A percentile compares a stretch with the other conserved stretches of the same genome.
These are phyloP conservation scores for Gambusia yucatana DNA, from an alignment of 2,797 vertebrate genomes.

Conservation along the genomic window DNA sequence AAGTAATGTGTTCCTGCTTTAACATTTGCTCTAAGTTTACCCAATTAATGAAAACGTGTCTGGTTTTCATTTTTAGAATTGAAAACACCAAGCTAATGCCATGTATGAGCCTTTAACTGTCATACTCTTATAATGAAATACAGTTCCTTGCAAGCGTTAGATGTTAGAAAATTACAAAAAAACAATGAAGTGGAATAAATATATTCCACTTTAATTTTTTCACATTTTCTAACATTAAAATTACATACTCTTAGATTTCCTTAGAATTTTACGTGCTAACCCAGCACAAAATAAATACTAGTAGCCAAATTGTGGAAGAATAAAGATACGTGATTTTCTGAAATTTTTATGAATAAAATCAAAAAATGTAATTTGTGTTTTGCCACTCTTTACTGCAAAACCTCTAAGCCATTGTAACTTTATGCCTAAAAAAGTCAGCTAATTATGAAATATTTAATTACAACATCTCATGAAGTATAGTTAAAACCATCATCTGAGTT, in stretches of 20 bases:
- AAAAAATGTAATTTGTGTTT: neutral
- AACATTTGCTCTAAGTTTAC: constrained; percentile 17
- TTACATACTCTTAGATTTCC: neutral
- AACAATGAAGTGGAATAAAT: neutral
- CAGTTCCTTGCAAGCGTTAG: neutral
- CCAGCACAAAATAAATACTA: neutral
- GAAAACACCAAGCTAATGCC: constrained; percentile 10
- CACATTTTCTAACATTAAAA: neutral
- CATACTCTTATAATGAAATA: neutral
- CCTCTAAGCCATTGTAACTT: neutral
- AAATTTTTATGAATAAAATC: neutral
- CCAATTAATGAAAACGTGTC: constrained; percentile 22
- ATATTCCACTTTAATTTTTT: neutral
- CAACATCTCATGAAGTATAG: neutral
- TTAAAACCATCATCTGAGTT: neutral
- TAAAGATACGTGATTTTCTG: neutral
- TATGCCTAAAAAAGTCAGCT: neutral
- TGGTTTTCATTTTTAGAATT: constrained; percentile 11
- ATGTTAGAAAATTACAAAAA: too few relatives aligned
- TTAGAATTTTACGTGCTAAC: neutral
- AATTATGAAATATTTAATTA: neutral
- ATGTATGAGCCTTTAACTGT: neutral
- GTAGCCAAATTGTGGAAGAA: neutral
- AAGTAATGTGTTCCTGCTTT: constrained; percentile 32
- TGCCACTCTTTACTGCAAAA: neutral